Evolutionary conservation across 2,113 vertebrate genomes (phyloP), one percentile per base, ranked within the genome.

Genomic region (Tupaia tana): DNA sequence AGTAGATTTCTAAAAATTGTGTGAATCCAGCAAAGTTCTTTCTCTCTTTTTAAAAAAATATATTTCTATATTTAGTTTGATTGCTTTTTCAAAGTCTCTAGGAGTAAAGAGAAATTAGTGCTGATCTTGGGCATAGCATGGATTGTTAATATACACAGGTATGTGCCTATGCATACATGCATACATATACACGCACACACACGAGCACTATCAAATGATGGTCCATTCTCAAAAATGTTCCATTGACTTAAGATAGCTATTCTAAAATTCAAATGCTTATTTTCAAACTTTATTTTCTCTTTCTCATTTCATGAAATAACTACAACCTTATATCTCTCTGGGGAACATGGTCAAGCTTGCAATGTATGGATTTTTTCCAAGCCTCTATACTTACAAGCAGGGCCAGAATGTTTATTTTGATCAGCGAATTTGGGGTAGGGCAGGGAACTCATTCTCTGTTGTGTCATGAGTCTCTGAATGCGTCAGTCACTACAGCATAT

Each of bases 401-500:
- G 61, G 56, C 91, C n/a, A 75, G 58, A 87, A 78, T 66, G 97
- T 95, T 95, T 82, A 93, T 96, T 95, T 91, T 91, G 88, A 96
- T 92, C 92, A 91, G 74, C 64, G 92, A 82, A 13, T 95, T 93
- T 95, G 71, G 22, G 19, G n/a, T 2, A 5, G 34, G 13, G 6
- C 11, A n/a, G 29, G 61, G 56, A 31, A 59, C 54, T 95, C 93
- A 83, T 93, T 95, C 78, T 95, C 78, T 78, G 80, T 89, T 96
- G 79, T 89, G 75, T 86, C 89, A 89, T 86, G 79, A 96, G 86
- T 63, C n/a, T 86, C 83, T 79, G 93, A 96, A 93, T 83, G 86
- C 85, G 71, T 95, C 94, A 95, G 70, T 97, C 86, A 74, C 93
- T 92, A 94, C 2, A 59, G 75, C 86, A 91, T 95, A 96, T 95